Evolutionary conservation across 1,140 invertebrate genomes (phyloP).

Genomic region (Trichonephila inaurata): DNA sequence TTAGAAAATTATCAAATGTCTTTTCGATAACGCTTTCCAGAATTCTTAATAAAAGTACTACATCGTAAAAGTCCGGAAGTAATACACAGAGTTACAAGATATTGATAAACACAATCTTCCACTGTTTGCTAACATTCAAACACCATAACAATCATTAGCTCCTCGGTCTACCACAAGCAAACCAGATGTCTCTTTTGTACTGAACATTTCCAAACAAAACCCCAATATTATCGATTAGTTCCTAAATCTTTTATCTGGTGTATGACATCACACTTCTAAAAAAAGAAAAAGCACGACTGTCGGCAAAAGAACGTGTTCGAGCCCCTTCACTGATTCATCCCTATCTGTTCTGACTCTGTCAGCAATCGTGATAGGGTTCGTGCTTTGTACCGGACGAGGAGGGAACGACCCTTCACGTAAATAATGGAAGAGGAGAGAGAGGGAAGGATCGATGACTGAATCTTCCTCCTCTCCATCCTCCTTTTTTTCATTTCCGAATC

Average conservation of each 20-base stretch:
- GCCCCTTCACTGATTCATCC: slow-evolving; percentile 39
- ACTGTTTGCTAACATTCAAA: too few relatives aligned
- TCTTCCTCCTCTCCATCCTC: background rate
- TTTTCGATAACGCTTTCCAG: too few relatives aligned
- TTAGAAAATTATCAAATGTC: too few relatives aligned
- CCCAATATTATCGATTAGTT: background rate
- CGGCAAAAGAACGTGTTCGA: background rate
- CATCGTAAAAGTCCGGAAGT: too few relatives aligned
- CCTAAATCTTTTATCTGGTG: background rate
- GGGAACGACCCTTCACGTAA: slow-evolving; percentile 49
- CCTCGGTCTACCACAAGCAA: too few relatives aligned
- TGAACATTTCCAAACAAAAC: background rate
- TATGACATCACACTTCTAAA: background rate
- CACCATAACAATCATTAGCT: too few relatives aligned
- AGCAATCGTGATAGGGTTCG: background rate
- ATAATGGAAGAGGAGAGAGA: background rate
- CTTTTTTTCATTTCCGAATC: background rate
- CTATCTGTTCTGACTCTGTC: background rate
- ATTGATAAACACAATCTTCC: too few relatives aligned
- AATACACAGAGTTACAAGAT: too few relatives aligned
- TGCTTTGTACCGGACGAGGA: background rate
- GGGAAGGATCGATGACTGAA: slow-evolving; percentile 30
- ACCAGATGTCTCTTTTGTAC: too few relatives aligned
- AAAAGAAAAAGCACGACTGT: background rate
- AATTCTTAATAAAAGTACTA: too few relatives aligned